phyloP scores from a whole-genome alignment of 2,797 vertebrate species.

The Sitta carolinensis region DNA sequence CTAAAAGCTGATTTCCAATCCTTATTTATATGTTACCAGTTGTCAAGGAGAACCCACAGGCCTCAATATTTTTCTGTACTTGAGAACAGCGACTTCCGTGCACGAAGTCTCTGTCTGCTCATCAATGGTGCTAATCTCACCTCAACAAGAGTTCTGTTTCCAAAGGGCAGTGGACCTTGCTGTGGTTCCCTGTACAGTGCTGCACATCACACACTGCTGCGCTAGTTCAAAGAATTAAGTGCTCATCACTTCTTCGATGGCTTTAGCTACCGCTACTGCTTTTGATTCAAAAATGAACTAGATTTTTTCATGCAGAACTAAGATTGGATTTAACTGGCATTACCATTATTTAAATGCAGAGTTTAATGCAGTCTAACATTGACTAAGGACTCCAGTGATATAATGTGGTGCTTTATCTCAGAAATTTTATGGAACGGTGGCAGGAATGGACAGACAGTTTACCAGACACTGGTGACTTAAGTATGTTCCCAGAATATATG shows the following conservation, averaged over 20 bases:
- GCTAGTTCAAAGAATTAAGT: constrained; percentile 37
- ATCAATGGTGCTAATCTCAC: constrained; percentile 80
- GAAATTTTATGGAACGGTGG: constrained; percentile 68
- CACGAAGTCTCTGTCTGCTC: constrained; percentile 62
- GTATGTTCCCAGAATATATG: constrained; percentile 70
- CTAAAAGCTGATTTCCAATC: constrained; percentile 47
- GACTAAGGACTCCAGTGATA: constrained; percentile 68
- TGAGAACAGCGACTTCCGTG: constrained; percentile 54
- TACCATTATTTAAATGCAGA: constrained; percentile 78
- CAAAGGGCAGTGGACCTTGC: constrained; percentile 61
- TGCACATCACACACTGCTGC: constrained; percentile 54
- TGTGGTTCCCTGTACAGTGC: constrained; percentile 63
- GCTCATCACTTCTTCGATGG: constrained; percentile 24
- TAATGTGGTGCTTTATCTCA: constrained; percentile 68
- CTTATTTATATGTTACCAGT: constrained; percentile 82
- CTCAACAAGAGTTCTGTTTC: constrained; percentile 56
- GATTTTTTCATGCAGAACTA: constrained; percentile 57
- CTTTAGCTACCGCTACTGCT: constrained; percentile 57
- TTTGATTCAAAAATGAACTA: constrained; percentile 72
- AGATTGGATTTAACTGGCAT: constrained; percentile 73
- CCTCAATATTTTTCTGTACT: constrained; percentile 44
- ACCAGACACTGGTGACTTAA: constrained; percentile 66
- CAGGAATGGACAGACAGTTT: constrained; percentile 64
- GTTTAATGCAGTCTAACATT: constrained; percentile 72
- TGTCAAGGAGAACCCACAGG: constrained; percentile 74